A percentile compares a stretch with the other conserved stretches of the same genome.
Conservation (phyloP, 2,797 vertebrate genomes). For the Eutrigla gurnardus region DNA sequence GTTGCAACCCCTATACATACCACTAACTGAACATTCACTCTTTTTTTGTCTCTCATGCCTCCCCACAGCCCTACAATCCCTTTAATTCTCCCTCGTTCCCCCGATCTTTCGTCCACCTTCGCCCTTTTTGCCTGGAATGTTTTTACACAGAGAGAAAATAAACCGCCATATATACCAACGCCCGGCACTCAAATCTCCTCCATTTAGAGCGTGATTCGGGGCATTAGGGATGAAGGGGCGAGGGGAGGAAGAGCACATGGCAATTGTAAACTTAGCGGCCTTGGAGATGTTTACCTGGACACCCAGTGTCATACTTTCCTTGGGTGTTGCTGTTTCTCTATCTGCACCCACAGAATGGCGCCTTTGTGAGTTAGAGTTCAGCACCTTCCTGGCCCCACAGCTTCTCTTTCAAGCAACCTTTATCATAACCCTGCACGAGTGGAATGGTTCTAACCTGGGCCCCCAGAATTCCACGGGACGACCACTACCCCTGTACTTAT, state of each 20-base stretch:
- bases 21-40: slow-evolving; percentile 55
- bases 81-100: slow-evolving; percentile 56
- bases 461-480: slow-evolving; percentile 39
- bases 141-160: slow-evolving; percentile 78
- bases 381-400: slow-evolving; percentile 48
- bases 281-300: slow-evolving; percentile 79
- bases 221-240: slow-evolving; percentile 45
- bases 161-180: slow-evolving; percentile 57
- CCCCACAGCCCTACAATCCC: slow-evolving; percentile 45
- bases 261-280: slow-evolving; percentile 61
- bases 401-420: slow-evolving; percentile 59
- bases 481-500: slow-evolving; percentile 17
- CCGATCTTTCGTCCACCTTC: slow-evolving; percentile 59
- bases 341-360: slow-evolving; percentile 70
- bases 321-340: slow-evolving; percentile 75
- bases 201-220: slow-evolving; percentile 34
- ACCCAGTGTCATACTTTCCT: slow-evolving; percentile 77
- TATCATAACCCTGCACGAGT: slow-evolving; percentile 35
- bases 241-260: slow-evolving; percentile 41
- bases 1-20: slow-evolving; percentile 46
- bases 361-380: slow-evolving; percentile 75
- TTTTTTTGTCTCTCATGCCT: slow-evolving; percentile 53
- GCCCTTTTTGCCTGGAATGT: slow-evolving; percentile 72
- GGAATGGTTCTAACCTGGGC: slow-evolving; percentile 48
- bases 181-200: slow-evolving; percentile 50